Evolutionary conservation across 2,113 vertebrate species (phyloP).

Genomic region (Grantiella picta): DNA sequence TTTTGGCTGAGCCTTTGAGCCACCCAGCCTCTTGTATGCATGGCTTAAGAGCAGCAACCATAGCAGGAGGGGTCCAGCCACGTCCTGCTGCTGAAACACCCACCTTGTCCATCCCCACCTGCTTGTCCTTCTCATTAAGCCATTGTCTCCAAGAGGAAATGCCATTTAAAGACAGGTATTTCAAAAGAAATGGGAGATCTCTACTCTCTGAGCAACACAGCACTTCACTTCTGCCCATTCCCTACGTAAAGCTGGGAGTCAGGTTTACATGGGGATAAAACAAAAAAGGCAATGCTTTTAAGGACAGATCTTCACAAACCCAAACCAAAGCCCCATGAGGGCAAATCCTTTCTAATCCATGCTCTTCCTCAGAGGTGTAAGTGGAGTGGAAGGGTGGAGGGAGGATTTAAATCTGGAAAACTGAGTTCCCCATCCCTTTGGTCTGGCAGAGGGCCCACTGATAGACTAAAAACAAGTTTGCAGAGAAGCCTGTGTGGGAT

Average conservation of each 20-base stretch:
- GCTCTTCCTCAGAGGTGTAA: slow-evolving; percentile 41
- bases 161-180: background rate
- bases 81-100: background rate
- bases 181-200: background rate
- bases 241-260: background rate
- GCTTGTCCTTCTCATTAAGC: background rate
- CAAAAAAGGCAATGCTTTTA: slow-evolving; percentile 34
- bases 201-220: background rate
- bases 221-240: background rate
- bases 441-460: slow-evolving; percentile 19
- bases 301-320: slow-evolving; percentile 18
- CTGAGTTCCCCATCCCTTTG: background rate
- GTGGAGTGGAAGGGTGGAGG: slow-evolving; percentile 13
- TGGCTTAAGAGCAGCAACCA: background rate
- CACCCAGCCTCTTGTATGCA: background rate
- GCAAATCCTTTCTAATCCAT: slow-evolving; percentile 45
- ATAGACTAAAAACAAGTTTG: slow-evolving; percentile 40
- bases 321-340: slow-evolving; percentile 1
- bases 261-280: slow-evolving; percentile 10
- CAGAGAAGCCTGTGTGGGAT: slow-evolving; percentile 39
- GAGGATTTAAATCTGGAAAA: slow-evolving; percentile 27
- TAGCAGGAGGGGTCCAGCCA: background rate
- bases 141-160: slow-evolving; percentile 1
- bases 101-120: background rate
- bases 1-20: background rate